Evolutionary conservation across 1,140 invertebrate species (phyloP).

Genomic region (Penaeus vannamei): DNA sequence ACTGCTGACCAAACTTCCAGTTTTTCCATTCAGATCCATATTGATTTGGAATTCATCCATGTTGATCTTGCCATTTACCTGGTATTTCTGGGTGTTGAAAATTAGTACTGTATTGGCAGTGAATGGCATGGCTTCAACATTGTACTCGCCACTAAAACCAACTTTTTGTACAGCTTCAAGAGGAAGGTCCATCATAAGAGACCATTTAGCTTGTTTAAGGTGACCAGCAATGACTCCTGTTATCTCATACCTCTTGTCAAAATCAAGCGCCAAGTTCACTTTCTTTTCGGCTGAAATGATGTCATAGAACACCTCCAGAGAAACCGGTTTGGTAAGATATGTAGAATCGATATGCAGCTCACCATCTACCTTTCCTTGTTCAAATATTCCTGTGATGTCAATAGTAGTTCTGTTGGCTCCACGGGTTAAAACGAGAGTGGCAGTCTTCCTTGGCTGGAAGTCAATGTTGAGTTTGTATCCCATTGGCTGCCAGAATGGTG

Average conservation of each 20-base stretch:
- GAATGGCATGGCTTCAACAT: slow-evolving; percentile 26
- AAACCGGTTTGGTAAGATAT: slow-evolving; percentile 19
- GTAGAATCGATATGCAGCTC: slow-evolving; percentile 20
- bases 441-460: slow-evolving; percentile 7
- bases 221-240: slow-evolving; percentile 36
- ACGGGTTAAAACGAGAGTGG: slow-evolving; percentile 17
- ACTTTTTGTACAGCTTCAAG: not conserved
- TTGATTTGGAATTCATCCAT: not conserved
- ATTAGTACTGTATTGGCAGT: not conserved
- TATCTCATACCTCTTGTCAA: slow-evolving; percentile 32
- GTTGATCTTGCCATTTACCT: not conserved
- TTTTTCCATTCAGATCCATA: slow-evolving; percentile 17
- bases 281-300: slow-evolving; percentile 17
- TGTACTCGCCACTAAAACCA: slow-evolving; percentile 34
- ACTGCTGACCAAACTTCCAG: slow-evolving; percentile 13
- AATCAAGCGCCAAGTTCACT: not conserved
- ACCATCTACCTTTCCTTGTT: not conserved
- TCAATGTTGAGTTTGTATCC: slow-evolving; percentile 42
- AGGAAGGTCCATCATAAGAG: not conserved
- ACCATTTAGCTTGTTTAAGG: slow-evolving; percentile 18
- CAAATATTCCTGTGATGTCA: slow-evolving; percentile 12
- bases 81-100: slow-evolving; percentile 25
- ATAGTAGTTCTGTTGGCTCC: slow-evolving; percentile 44
- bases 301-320: slow-evolving; percentile 35
- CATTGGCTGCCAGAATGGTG: slow-evolving; percentile 57